A percentile compares a stretch with the other conserved stretches of the same genome.
These are phyloP conservation scores for Lepidothrix coronata DNA, from an alignment of 2,113 vertebrate genomes.

Conservation along the genomic window DNA sequence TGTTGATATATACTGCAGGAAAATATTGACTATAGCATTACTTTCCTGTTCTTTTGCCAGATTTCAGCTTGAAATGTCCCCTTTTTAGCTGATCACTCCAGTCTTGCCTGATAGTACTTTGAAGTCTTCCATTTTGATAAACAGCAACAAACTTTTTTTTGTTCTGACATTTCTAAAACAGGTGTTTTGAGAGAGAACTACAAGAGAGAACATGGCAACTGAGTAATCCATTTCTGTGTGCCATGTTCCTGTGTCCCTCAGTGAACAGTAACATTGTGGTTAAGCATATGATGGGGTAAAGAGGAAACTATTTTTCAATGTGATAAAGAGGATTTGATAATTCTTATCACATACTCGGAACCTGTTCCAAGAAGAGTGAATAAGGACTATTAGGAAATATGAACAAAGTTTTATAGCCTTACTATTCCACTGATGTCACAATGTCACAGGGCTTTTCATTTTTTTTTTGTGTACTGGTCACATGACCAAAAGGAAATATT, in stretches of 20 bases:
- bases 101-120: neutral
- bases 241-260: fast-evolving
- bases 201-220: neutral
- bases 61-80: neutral
- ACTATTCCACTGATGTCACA: neutral
- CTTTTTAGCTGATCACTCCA: neutral
- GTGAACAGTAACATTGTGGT: neutral
- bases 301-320: neutral
- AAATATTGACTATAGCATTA: neutral
- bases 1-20: neutral
- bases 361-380: neutral
- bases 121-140: neutral
- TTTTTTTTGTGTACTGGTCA: neutral
- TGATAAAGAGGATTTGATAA: neutral
- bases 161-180: neutral
- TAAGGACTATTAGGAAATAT: neutral
- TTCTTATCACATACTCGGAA: neutral
- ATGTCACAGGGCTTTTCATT: neutral
- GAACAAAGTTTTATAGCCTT: neutral
- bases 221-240: neutral
- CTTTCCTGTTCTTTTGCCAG: neutral
- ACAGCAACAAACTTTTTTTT: neutral
- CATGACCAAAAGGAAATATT: neutral
- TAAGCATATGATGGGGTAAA: neutral
- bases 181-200: neutral